Percentiles rank a stretch among this genome's conserved stretches.
Evolutionary conservation across 2,888 invertebrate genomes (phyloP).

Genomic region (Onchidella celtica): DNA sequence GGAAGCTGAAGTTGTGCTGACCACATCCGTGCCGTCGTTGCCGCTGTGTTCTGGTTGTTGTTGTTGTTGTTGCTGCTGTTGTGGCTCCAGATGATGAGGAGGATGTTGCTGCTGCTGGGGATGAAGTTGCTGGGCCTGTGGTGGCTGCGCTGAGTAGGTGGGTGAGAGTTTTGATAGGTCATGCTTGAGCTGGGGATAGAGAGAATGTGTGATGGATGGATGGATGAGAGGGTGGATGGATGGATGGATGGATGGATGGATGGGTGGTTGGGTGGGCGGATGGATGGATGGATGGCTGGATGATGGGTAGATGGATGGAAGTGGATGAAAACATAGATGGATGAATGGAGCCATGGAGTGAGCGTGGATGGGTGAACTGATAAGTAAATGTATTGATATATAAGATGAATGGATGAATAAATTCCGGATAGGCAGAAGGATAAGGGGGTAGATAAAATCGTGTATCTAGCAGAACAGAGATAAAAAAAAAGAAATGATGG

Average conservation of each 20-base stretch:
- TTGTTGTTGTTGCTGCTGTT: conserved; percentile 42
- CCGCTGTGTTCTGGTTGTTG: conserved; percentile 2
- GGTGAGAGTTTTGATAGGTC: conserved; percentile 47
- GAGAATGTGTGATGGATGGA: background rate
- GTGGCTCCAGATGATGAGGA: conserved; percentile 53
- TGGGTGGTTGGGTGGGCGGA: too few species aligned
- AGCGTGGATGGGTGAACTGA: background rate
- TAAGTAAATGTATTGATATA: too few species aligned
- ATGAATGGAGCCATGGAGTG: too few species aligned
- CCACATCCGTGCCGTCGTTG: conserved; percentile 55
- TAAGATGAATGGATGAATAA: too few species aligned
- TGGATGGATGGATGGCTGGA: too few species aligned
- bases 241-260: too few species aligned
- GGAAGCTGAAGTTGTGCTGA: conserved; percentile 59
- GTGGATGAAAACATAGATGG: too few species aligned
- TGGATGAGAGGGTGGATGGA: background rate
- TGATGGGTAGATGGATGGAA: too few species aligned
- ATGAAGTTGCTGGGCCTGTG: conserved; percentile 47
- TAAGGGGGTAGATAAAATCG: too few species aligned
- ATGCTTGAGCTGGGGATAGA: conserved; percentile 5
- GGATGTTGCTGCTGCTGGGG: conserved; percentile 55
- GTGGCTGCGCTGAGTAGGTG: conserved; percentile 44
- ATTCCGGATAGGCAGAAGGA: too few species aligned
- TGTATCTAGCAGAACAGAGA: too few species aligned
- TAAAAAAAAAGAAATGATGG: too few species aligned